Percentiles rank a stretch among this genome's conserved stretches.
These are phyloP conservation scores for Anarrhichthys ocellatus DNA, from an alignment of 2,113 vertebrate genomes.

Conservation along the genomic window DNA sequence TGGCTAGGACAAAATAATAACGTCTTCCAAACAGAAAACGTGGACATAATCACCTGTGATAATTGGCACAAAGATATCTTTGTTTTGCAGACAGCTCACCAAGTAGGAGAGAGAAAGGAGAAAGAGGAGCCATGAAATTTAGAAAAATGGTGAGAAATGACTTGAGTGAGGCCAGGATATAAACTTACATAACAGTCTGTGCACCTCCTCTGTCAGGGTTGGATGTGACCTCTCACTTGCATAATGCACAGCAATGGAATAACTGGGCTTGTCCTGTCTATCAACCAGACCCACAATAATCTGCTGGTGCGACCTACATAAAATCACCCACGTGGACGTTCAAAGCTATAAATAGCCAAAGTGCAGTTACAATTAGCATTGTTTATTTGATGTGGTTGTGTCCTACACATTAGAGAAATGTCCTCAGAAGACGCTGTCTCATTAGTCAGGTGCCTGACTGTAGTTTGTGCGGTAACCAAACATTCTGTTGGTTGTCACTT, in stretches of 20 bases:
- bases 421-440: background rate
- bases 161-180: no score
- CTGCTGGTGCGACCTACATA: conserved; percentile 52
- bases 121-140: no score
- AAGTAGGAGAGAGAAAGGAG: no score
- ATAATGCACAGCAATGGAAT: conserved; percentile 33
- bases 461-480: background rate
- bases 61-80: no score
- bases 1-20: no score
- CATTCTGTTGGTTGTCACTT: background rate
- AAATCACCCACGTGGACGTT: conserved; percentile 32
- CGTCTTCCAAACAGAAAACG: no score
- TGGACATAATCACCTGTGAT: no score
- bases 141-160: no score
- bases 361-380: conserved; percentile 8
- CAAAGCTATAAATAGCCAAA: conserved; percentile 52
- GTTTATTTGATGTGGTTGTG: conserved; percentile 23
- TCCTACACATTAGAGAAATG: background rate
- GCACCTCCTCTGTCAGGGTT: background rate
- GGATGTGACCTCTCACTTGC: conserved; percentile 20
- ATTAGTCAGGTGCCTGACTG: background rate
- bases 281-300: conserved; percentile 48
- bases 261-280: conserved; percentile 51
- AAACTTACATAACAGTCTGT: background rate
- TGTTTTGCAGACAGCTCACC: no score